Evolutionary conservation across 1,140 invertebrate species (phyloP).

Genomic region (Eriocheir sinensis): DNA sequence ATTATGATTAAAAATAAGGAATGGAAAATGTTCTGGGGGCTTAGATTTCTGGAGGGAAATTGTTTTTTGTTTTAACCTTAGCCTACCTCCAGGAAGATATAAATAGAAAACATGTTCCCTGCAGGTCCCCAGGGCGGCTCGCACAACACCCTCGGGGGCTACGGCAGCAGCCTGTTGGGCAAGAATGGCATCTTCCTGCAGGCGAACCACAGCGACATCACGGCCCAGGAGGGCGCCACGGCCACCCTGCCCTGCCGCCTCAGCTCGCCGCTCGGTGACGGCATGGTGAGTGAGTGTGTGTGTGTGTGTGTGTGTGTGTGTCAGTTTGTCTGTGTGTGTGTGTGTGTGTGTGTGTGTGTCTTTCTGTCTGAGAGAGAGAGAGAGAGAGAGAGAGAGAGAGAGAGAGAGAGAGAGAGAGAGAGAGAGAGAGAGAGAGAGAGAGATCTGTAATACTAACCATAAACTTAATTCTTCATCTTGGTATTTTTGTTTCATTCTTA

Average conservation of each 20-base stretch:
- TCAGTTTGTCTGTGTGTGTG: no score
- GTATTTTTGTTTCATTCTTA: slow-evolving; percentile 30
- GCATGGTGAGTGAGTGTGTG: slow-evolving; percentile 89
- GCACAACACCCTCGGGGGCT: slow-evolving; percentile 49
- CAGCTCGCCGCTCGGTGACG: slow-evolving; percentile 90
- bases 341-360: no score
- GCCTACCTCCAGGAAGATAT: no score
- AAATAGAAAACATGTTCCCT: no score
- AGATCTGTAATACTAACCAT: background rate
- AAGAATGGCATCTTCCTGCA: slow-evolving; percentile 88
- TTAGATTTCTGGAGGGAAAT: background rate
- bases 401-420: slow-evolving; percentile 18
- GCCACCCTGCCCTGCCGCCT: slow-evolving; percentile 91
- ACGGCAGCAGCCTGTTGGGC: slow-evolving; percentile 25
- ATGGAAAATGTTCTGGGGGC: no score
- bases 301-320: no score
- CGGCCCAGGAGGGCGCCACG: slow-evolving; percentile 90
- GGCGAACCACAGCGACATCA: slow-evolving; percentile 90
- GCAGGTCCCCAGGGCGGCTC: slow-evolving; percentile 53
- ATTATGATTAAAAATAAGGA: no score
- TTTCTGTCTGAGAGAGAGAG: slow-evolving; percentile 3
- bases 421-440: slow-evolving; percentile 48
- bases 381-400: background rate
- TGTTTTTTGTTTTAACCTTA: background rate
- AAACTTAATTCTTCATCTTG: background rate